Percentiles rank a stretch among this genome's conserved stretches.
Evolutionary conservation across 2,113 vertebrate species (phyloP).

Genomic region (Clinocottus analis): DNA sequence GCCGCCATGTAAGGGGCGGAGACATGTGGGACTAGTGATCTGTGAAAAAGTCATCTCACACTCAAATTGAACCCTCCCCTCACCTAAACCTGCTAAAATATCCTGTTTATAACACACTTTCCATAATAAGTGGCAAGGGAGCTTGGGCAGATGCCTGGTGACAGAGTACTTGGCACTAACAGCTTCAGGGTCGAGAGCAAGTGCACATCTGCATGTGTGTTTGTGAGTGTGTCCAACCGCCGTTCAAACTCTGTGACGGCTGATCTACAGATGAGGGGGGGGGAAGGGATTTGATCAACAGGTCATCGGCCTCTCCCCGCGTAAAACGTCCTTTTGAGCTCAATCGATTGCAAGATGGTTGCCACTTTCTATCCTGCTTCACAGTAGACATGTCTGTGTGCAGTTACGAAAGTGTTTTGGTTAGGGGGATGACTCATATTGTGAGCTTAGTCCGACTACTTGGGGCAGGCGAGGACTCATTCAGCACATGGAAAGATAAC

Average conservation of each 20-base stretch:
- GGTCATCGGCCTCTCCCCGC: conserved; percentile 50
- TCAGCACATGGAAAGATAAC: conserved; percentile 19
- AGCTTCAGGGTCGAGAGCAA: conserved; percentile 26
- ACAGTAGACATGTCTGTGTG: conserved; percentile 49
- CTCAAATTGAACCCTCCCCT: conserved; percentile 18
- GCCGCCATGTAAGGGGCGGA: conserved; percentile 56
- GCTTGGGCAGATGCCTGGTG: conserved; percentile 36
- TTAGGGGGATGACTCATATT: conserved; percentile 63
- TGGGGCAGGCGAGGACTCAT: conserved; percentile 22
- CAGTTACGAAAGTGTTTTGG: conserved; percentile 59
- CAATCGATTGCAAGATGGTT: conserved; percentile 67
- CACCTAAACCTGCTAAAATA: conserved; percentile 42
- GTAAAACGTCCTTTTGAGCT: conserved; percentile 61
- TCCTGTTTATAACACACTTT: conserved; percentile 49
- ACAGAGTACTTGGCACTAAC: conserved; percentile 45
- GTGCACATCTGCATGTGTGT: conserved; percentile 18
- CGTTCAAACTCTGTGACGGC: background rate
- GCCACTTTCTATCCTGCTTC: conserved; percentile 65
- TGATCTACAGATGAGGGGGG: conserved; percentile 41
- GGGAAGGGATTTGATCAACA: conserved; percentile 28
- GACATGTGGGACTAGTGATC: conserved; percentile 36
- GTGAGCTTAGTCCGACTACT: conserved; percentile 44
- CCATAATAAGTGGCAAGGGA: conserved; percentile 37
- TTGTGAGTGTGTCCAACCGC: background rate
- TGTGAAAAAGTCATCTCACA: conserved; percentile 36